Base-by-base conservation (phyloP, 2,888 invertebrate genomes). In the Lepidochitona cinerea region DNA sequence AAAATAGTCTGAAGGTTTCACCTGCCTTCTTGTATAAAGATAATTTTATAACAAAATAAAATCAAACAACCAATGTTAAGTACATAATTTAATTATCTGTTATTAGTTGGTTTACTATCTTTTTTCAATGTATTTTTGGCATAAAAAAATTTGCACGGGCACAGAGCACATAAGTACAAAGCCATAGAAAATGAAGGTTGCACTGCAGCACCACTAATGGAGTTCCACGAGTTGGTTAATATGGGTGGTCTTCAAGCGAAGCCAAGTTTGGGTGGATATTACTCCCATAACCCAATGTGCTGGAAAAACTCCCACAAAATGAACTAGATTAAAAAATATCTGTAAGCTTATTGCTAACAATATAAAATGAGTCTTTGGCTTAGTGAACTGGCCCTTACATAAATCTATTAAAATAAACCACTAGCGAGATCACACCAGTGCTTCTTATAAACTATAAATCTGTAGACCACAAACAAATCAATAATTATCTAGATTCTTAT, bases 381-480 rank as follows among this genome's bases (percentile, higher is more conserved):
- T 59, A 59, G 59, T 59, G 18, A 32, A 59, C 59, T 59, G 59
- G 59, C 59, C 23, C 59, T 32, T 29, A 29, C 23, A 59, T 1
- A 29, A 59, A 59, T 29, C 59, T 59, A 59, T 59, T 59, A 23
- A 59, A 59, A 59, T 59, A 59, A 59, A 29, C 29, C 59, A 59
- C 59, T 59, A 59, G 49, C 18, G 23, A 49, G 59, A 59, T 59
- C 59, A 59, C 14, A 59, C 59, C 12, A 12, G 29, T 59, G 29
- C 32, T 59, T 59, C 26, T 29, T 29, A 59, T 29, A 59, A 29
- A 23, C 2, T 49, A 18, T 59, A 29, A 4, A 59, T 59, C 32
- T 59, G 18, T 59, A 29, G 26, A 59, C 59, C 59, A 59, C 59
- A 59, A 29, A 59, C n/a, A n/a, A 59, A 59, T 59, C 59, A 59